Percentiles rank a stretch among this genome's conserved stretches.
Conservation (phyloP, 2,888 invertebrate species). For the Dinocampus coccinellae region DNA sequence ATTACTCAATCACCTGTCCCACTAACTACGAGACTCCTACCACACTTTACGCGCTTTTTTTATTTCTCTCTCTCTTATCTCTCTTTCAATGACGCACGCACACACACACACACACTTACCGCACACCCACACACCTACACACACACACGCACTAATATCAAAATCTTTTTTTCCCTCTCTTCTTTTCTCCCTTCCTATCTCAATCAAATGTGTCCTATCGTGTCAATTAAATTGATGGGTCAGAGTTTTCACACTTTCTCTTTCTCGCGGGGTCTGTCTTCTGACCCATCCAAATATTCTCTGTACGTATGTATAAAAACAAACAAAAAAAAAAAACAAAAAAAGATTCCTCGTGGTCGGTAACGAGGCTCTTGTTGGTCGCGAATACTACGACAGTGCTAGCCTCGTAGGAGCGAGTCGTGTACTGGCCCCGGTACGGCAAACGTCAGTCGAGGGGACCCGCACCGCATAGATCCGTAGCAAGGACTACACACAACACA, state of each 20-base stretch:
- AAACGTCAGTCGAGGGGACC: conserved; percentile 53
- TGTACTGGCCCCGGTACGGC: conserved; percentile 57
- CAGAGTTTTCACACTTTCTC: too few species aligned
- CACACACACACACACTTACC: too few species aligned
- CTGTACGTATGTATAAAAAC: neutral
- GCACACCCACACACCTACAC: neutral
- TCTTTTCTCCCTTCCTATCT: neutral
- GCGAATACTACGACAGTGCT: conserved; percentile 49
- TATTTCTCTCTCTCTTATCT: too few species aligned
- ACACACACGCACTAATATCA: neutral
- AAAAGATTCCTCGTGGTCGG: conserved; percentile 37
- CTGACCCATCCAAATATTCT: neutral
- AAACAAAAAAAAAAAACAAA: too few species aligned
- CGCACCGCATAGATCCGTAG: conserved; percentile 48
- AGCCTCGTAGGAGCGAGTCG: conserved; percentile 59
- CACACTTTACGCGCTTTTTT: neutral
- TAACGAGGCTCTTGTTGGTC: conserved; percentile 11
- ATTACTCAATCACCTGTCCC: neutral
- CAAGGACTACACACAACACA: conserved; percentile 19
- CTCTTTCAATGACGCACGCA: too few species aligned
- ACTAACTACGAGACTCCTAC: neutral
- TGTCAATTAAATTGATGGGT: too few species aligned
- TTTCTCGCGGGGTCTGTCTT: too few species aligned
- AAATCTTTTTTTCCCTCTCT: neutral
- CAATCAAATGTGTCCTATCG: too few species aligned